phyloP scores from a whole-genome alignment of 1,140 invertebrate genomes.

The Brachionus manjavacas region DNA sequence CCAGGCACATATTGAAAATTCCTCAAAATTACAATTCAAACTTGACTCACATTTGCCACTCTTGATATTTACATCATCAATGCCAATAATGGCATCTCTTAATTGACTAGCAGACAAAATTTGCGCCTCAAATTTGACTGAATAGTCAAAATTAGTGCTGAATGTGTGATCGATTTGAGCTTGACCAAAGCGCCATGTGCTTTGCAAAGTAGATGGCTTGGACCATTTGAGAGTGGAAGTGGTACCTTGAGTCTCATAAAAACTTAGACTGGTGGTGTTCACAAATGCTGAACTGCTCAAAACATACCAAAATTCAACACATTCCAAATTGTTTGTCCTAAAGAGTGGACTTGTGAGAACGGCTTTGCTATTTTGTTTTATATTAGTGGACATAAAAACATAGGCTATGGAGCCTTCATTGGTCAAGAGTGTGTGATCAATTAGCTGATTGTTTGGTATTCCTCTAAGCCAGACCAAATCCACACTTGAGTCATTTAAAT shows the following conservation, averaged over 20 bases:
- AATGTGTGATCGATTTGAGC: background rate
- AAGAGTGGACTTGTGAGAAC: background rate
- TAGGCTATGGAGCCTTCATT: background rate
- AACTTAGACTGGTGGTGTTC: background rate
- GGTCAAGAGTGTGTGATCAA: background rate
- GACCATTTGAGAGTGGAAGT: background rate
- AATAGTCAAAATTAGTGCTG: background rate
- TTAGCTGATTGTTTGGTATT: background rate
- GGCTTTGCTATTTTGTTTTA: constrained; percentile 12
- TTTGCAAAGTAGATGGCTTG: background rate
- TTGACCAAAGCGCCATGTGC: constrained; percentile 10
- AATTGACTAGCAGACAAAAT: constrained; percentile 43
- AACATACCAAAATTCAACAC: constrained; percentile 36
- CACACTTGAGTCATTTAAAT: background rate
- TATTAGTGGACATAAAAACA: background rate
- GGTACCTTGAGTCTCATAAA: background rate
- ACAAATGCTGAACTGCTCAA: background rate
- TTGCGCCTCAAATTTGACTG: background rate
- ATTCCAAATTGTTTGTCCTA: background rate
- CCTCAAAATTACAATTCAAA: constrained; percentile 46
- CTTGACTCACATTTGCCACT: background rate
- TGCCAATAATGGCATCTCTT: constrained; percentile 13
- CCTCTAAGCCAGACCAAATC: background rate
- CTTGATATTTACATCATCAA: constrained; percentile 22
- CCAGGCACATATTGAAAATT: constrained; percentile 47